These are phyloP conservation scores for Gadus chalcogrammus DNA, from an alignment of 2,113 vertebrate species.

Conservation along the genomic window DNA sequence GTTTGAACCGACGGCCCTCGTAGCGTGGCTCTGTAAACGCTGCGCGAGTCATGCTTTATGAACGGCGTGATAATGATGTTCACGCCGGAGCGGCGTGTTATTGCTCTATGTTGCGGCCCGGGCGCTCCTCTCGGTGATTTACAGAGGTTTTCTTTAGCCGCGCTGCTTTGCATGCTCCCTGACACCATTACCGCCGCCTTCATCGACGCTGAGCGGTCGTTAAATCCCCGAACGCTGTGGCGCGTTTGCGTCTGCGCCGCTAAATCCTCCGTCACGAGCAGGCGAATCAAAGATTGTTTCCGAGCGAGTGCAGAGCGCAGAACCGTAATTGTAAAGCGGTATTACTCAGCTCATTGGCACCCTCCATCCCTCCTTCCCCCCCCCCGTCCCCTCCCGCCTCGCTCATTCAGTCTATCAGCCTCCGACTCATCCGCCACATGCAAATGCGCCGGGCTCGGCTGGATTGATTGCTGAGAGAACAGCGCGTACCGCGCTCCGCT, in stretches of 20 bases:
- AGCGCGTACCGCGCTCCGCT: conserved; percentile 10
- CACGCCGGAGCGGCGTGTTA: conserved; percentile 44
- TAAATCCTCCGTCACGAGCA: conserved; percentile 23
- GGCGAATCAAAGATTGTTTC: conserved; percentile 49
- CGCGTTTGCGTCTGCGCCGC: conserved; percentile 33
- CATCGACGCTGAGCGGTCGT: conserved; percentile 36
- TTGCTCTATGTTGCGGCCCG: conserved; percentile 27
- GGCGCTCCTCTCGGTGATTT: conserved; percentile 46
- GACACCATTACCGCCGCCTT: conserved; percentile 36
- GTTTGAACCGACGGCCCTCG: not conserved
- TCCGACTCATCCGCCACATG: conserved; percentile 32
- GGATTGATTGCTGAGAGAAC: conserved; percentile 32
- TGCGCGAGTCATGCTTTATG: conserved; percentile 30
- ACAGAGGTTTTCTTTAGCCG: conserved; percentile 48
- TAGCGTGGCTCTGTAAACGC: conserved; percentile 15
- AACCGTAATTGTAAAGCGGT: conserved; percentile 45
- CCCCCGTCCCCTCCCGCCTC: conserved; percentile 1
- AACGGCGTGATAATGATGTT: conserved; percentile 36
- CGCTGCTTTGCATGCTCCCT: conserved; percentile 57
- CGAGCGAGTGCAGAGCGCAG: conserved; percentile 33
- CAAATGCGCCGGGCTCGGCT: conserved; percentile 30
- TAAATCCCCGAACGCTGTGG: conserved; percentile 32
- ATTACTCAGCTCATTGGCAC: conserved; percentile 58
- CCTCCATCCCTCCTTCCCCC: conserved; percentile 11
- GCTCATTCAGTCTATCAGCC: conserved; percentile 57